Base-by-base conservation (phyloP, 1,140 invertebrate genomes). In the Drosophila azteca region DNA sequence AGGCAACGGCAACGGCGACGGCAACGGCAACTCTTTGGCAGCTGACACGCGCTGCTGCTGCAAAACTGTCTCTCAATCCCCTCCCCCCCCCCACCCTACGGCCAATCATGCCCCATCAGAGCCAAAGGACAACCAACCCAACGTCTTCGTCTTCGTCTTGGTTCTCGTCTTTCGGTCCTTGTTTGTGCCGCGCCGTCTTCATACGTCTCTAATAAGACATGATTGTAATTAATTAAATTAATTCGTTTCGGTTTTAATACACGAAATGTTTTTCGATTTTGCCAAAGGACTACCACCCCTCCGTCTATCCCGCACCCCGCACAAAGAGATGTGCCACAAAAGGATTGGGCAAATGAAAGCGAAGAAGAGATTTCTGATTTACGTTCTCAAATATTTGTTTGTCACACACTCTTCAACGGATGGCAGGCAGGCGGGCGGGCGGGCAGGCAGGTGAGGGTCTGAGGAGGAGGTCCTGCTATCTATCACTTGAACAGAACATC, bases 201-300 rank as follows among this genome's bases (percentile, higher is more conserved):
- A 87, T 87, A 88, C 83, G 83, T 85, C 90, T 91, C 90, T 91
- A 91, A 91, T 91, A 91, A 91, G 90, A 91, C 90, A 90, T 90
- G 90, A 91, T 91, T 91, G 90, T 91, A 91, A 91, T 91, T 91
- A 91, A 91, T 91, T 91, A 89, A 91, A 91, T 91, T 91, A 91
- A 91, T 91, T 91, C 90, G 90, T 91, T 91, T 91, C 90, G 90
- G 90, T 91, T 91, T 90, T 91, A 91, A 91, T 90, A 91, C 90
- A 91, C 82, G 85, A 91, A 90, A 89, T 91, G 90, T 90, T 90
- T 84, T 90, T 87, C 79, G 90, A 88, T 90, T 90, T 85, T 72
- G 62, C 68, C 69, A 68, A 75, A 52, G 43, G 51, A 13, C 48
- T 35, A 35, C 53, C 59, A 6, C 39, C 1, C 35, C 3, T 22